These are phyloP conservation scores for Equus przewalskii DNA, from an alignment of 2,113 vertebrate species.

Conservation along the genomic window DNA sequence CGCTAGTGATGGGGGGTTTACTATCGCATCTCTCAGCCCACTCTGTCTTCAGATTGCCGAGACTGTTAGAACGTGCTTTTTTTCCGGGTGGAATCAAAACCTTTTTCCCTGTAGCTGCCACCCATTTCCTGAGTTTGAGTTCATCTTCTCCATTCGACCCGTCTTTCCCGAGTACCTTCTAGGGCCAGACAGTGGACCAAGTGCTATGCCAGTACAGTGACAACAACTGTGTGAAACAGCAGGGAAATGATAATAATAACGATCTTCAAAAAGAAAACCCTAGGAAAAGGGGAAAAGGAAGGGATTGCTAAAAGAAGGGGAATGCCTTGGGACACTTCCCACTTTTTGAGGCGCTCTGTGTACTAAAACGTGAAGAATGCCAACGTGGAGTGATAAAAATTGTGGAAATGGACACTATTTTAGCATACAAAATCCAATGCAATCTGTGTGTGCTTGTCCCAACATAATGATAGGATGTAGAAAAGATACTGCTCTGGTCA, in stretches of 20 bases:
- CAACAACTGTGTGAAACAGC: not conserved
- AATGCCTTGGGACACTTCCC: not conserved
- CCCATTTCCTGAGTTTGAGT: not conserved
- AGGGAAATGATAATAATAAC: not conserved
- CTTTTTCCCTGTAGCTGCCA: not conserved
- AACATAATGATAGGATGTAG: not conserved
- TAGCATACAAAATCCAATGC: not conserved
- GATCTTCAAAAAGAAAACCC: not conserved
- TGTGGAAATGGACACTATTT: not conserved
- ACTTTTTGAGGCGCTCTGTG: not conserved
- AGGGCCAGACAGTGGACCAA: not conserved
- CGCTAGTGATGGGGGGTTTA: fast-evolving
- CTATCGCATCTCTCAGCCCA: not conserved
- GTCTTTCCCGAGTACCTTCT: not conserved
- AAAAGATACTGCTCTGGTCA: not conserved
- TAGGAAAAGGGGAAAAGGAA: not conserved
- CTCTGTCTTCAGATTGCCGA: too few species aligned
- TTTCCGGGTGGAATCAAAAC: not conserved
- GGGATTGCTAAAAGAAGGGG: not conserved
- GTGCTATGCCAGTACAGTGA: not conserved
- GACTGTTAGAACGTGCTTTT: not conserved
- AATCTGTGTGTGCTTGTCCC: not conserved
- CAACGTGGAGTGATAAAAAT: not conserved
- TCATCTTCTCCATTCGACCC: not conserved
- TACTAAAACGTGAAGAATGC: not conserved